Evolutionary conservation across 1,140 invertebrate species (phyloP).

Genomic region (Ladona fulva): DNA sequence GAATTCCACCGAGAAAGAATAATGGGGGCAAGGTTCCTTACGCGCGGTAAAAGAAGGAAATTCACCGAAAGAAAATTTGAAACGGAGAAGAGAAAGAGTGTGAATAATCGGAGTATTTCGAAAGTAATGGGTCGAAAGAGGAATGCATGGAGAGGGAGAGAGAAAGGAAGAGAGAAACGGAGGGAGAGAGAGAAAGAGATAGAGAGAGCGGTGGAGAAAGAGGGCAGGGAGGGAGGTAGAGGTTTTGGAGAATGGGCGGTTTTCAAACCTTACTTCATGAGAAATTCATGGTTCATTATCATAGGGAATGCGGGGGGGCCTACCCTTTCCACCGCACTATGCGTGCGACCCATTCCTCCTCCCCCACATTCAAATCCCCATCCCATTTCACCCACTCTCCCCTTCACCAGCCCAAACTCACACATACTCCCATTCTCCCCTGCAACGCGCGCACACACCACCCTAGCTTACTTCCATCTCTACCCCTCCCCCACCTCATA

Average conservation of each 20-base stretch:
- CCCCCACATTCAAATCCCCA: not conserved
- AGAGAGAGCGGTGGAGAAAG: not conserved
- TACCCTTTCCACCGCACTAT: not conserved
- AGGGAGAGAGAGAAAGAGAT: not conserved
- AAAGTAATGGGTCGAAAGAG: not conserved
- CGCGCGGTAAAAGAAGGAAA: not conserved
- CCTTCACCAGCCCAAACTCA: not conserved
- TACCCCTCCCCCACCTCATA: not conserved
- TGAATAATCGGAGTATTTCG: not conserved
- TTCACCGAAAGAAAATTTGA: not conserved
- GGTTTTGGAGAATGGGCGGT: conserved; percentile 6
- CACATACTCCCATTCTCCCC: not conserved
- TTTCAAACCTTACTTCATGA: conserved; percentile 2
- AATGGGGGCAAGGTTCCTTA: not conserved
- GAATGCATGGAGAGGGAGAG: not conserved
- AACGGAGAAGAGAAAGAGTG: not conserved
- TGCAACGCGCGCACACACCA: not conserved
- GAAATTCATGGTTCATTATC: conserved; percentile 10
- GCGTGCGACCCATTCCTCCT: not conserved
- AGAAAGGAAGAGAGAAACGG: not conserved
- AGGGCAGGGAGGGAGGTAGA: not conserved
- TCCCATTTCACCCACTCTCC: not conserved
- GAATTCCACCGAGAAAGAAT: too few relatives aligned
- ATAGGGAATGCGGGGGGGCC: not conserved
- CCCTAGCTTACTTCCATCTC: not conserved